phyloP scores from a whole-genome alignment of 2,113 vertebrate species.

The Agelaius tricolor region DNA sequence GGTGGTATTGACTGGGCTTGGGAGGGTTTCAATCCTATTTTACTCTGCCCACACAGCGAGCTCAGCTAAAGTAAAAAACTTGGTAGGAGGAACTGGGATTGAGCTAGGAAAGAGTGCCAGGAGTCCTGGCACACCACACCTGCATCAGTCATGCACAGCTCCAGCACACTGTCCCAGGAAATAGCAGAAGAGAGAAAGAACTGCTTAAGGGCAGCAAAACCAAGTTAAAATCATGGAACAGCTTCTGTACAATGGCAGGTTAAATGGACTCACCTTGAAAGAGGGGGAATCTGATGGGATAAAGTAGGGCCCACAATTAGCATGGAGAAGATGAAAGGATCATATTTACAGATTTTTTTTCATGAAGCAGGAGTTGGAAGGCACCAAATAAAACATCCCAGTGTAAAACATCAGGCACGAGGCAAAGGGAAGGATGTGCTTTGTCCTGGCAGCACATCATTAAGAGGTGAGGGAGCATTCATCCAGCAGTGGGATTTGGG shows the following conservation, averaged over 20 bases:
- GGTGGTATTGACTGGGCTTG: not conserved
- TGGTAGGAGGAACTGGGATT: not conserved
- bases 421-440: not conserved
- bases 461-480: not conserved
- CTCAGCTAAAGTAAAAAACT: not conserved
- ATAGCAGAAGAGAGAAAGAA: not conserved
- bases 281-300: not conserved
- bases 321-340: not conserved
- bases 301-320: rapidly evolving
- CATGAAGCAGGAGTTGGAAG: not conserved
- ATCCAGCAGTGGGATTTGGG: not conserved
- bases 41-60: not conserved
- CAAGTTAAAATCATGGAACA: not conserved
- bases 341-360: not conserved
- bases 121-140: not conserved
- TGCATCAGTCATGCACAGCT: not conserved
- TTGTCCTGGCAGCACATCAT: not conserved
- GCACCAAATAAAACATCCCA: rapidly evolving
- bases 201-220: not conserved
- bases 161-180: not conserved
- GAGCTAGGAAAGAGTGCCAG: not conserved
- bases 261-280: rapidly evolving
- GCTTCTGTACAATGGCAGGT: not conserved
- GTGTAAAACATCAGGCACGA: not conserved
- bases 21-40: not conserved